These are phyloP conservation scores for Acleris cristana DNA, from an alignment of 2,888 invertebrate species.

Conservation along the genomic window DNA sequence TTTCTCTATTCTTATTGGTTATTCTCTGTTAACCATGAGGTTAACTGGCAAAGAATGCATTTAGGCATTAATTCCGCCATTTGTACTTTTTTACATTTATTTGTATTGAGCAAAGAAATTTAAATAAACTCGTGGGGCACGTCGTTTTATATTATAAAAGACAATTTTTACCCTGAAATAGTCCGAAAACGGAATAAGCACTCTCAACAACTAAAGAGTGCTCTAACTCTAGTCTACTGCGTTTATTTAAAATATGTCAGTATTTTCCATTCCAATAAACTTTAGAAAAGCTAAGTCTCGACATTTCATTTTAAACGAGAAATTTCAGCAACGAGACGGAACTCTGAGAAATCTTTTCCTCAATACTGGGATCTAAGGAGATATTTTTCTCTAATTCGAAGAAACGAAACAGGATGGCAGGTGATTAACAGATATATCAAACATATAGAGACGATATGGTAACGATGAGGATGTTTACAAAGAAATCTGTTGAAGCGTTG, in stretches of 20 bases:
- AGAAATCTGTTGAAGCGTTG: conserved; percentile 10
- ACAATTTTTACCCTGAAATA: neutral
- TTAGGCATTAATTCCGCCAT: too few species aligned
- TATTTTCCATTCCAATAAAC: conserved; percentile 32
- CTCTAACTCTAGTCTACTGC: conserved; percentile 24
- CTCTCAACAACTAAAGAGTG: conserved; percentile 23
- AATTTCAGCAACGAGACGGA: conserved; percentile 16
- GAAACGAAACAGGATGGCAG: conserved; percentile 43
- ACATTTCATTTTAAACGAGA: conserved; percentile 35
- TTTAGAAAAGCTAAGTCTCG: conserved; percentile 33
- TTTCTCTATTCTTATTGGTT: too few species aligned
- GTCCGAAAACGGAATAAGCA: conserved; percentile 22
- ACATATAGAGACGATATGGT: conserved; percentile 29
- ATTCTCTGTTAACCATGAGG: too few species aligned
- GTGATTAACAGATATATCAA: conserved; percentile 39
- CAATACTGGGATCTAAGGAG: conserved; percentile 42
- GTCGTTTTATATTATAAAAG: too few species aligned
- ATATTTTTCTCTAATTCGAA: conserved; percentile 45
- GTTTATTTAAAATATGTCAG: conserved; percentile 29
- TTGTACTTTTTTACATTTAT: too few species aligned
- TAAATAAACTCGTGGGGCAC: too few species aligned
- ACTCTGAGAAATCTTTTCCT: conserved; percentile 30
- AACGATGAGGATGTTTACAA: conserved; percentile 21
- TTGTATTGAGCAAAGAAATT: too few species aligned
- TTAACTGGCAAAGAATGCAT: too few species aligned